A percentile compares a stretch with the other conserved stretches of the same genome.
Conservation (phyloP, 2,797 vertebrate species). For the Lutjanus argentimaculatus region DNA sequence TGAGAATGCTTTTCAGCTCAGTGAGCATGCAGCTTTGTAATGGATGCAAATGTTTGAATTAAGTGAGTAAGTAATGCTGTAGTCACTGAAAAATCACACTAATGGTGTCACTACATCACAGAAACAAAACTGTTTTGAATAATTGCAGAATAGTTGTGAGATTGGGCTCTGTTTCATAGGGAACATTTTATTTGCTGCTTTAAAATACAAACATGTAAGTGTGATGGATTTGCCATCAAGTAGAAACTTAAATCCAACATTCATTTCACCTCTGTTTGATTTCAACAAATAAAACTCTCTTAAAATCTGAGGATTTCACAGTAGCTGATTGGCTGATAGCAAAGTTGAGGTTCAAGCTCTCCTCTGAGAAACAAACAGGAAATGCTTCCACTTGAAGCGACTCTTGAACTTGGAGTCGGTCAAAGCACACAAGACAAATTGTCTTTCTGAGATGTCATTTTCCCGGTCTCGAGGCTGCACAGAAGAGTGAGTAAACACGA, state of each 20-base stretch:
- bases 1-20: slow-evolving; percentile 26
- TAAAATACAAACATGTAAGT: slow-evolving; percentile 1
- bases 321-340: background rate
- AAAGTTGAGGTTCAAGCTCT: slow-evolving; percentile 21
- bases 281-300: slow-evolving; percentile 8
- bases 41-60: slow-evolving; percentile 42
- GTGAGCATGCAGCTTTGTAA: slow-evolving; percentile 15
- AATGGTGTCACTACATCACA: slow-evolving; percentile 12
- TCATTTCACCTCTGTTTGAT: background rate
- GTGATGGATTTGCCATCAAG: background rate
- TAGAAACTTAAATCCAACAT: background rate
- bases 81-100: slow-evolving; percentile 21
- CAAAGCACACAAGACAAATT: slow-evolving; percentile 43
- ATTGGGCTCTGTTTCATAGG: background rate
- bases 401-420: slow-evolving; percentile 54
- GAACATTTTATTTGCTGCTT: background rate
- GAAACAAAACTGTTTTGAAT: slow-evolving; percentile 26
- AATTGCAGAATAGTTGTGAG: slow-evolving; percentile 3
- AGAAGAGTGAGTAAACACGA: slow-evolving; percentile 57
- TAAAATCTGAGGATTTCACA: slow-evolving; percentile 4
- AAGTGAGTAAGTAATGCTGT: background rate
- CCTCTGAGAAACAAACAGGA: slow-evolving; percentile 65
- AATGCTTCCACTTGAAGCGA: slow-evolving; percentile 53
- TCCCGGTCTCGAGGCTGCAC: slow-evolving; percentile 42
- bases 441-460: slow-evolving; percentile 42